A percentile compares a stretch with the other conserved stretches of the same genome.
Conservation (phyloP, 2,888 invertebrate genomes). For the Agrochola macilenta region DNA sequence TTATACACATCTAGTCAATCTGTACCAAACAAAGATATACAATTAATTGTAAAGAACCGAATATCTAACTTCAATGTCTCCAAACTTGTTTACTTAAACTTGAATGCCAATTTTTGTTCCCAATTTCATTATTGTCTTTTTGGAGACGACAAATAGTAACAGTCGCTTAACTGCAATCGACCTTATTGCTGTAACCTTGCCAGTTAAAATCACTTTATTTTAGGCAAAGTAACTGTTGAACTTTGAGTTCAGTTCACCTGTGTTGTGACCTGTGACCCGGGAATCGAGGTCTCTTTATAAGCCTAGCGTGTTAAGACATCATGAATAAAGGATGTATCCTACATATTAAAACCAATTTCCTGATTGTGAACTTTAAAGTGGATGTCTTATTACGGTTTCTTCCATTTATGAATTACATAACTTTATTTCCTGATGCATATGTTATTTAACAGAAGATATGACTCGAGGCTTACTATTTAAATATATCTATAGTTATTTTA, state of each 20-base stretch:
- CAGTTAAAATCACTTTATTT: conserved; percentile 68
- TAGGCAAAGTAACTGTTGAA: conserved; percentile 64
- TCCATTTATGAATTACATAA: conserved; percentile 60
- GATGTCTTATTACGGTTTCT: conserved; percentile 37
- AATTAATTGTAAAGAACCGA: conserved; percentile 13
- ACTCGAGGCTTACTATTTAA: conserved; percentile 35
- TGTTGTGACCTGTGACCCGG: conserved; percentile 52
- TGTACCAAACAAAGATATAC: conserved; percentile 4
- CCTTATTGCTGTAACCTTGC: conserved; percentile 73
- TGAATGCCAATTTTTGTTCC: conserved; percentile 20
- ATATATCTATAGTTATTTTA: conserved; percentile 43
- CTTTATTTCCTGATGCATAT: conserved; percentile 57
- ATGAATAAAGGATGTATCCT: conserved; percentile 24
- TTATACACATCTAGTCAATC: background rate
- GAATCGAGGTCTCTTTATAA: conserved; percentile 20
- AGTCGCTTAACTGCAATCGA: conserved; percentile 64
- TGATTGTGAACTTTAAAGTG: conserved; percentile 33
- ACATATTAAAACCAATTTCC: conserved; percentile 42
- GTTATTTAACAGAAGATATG: conserved; percentile 57
- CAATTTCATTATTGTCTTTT: conserved; percentile 22
- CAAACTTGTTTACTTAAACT: conserved; percentile 20
- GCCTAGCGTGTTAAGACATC: conserved; percentile 23
- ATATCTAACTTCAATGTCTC: conserved; percentile 2
- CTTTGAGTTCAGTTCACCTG: conserved; percentile 48
- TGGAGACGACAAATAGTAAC: conserved; percentile 44